Evolutionary conservation across 2,797 vertebrate species (phyloP).

Genomic region (Triplophysa yarkandensis): DNA sequence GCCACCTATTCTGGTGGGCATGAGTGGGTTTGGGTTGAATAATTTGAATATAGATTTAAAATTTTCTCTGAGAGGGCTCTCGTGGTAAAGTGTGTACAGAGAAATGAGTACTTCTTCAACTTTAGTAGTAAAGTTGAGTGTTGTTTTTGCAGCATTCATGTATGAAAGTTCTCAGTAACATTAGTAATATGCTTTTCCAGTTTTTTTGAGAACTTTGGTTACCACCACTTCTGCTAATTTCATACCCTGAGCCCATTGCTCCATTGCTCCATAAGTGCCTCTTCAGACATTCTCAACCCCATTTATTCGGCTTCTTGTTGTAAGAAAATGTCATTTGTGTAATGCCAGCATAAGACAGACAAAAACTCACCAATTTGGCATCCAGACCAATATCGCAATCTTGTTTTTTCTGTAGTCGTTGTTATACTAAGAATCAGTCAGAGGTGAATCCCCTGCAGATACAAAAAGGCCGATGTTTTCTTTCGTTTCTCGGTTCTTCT

Average conservation of each 20-base stretch:
- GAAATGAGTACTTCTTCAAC: conserved; percentile 3
- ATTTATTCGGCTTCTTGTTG: background rate
- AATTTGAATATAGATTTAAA: conserved; percentile 28
- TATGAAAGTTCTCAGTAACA: conserved; percentile 10
- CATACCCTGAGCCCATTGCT: background rate
- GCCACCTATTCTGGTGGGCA: conserved; percentile 39
- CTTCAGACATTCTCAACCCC: background rate
- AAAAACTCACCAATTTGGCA: background rate
- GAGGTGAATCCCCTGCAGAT: conserved; percentile 20
- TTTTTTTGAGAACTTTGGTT: background rate
- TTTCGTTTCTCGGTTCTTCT: conserved; percentile 2
- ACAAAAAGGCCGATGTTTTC: conserved; percentile 16
- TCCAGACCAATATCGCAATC: background rate
- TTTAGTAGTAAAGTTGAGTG: background rate
- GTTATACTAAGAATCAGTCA: conserved; percentile 33
- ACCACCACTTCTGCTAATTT: background rate
- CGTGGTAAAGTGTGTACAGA: background rate
- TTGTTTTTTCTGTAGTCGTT: conserved; percentile 4
- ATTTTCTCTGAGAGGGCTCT: conserved; percentile 2
- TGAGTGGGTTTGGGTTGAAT: conserved; percentile 28
- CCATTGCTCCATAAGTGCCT: background rate
- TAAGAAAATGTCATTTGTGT: conserved; percentile 14
- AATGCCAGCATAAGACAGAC: background rate
- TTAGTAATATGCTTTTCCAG: background rate
- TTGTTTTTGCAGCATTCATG: background rate